Evolutionary conservation across 2,888 invertebrate genomes (phyloP).

Genomic region (Polyploca ridens): DNA sequence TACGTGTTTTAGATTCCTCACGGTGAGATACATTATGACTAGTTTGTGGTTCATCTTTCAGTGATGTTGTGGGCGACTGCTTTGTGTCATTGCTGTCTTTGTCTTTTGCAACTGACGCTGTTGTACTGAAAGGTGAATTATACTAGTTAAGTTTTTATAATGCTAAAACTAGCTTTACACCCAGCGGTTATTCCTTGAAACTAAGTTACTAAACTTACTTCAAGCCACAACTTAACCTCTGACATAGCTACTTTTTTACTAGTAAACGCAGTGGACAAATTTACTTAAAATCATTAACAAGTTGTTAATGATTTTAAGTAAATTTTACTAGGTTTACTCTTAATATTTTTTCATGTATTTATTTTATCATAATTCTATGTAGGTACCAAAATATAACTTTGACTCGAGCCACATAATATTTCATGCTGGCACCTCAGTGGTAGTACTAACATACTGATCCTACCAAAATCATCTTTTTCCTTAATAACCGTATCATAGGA

Average conservation of each 20-base stretch:
- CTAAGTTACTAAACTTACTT: too few species aligned
- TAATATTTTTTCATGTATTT: background rate
- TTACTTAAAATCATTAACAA: too few species aligned
- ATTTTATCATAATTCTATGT: background rate
- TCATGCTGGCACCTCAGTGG: too few species aligned
- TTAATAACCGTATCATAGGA: background rate
- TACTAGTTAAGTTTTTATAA: background rate
- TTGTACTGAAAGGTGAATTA: conserved; percentile 50
- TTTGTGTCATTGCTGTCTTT: conserved; percentile 52
- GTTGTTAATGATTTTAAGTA: too few species aligned
- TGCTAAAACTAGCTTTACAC: too few species aligned
- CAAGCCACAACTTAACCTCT: too few species aligned
- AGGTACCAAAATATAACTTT: background rate
- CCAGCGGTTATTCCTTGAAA: too few species aligned
- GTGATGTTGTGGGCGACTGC: conserved; percentile 44
- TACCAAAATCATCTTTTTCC: background rate
- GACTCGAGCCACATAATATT: background rate
- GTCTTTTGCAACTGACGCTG: conserved; percentile 56
- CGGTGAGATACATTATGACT: conserved; percentile 73
- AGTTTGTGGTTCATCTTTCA: conserved; percentile 63
- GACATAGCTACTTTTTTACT: too few species aligned
- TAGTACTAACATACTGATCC: background rate
- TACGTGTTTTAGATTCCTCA: conserved; percentile 62
- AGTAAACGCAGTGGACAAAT: too few species aligned
- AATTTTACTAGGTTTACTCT: too few species aligned